A percentile compares a stretch with the other conserved stretches of the same genome.
Evolutionary conservation across 2,113 vertebrate species (phyloP).

Genomic region (Hyla sarda): DNA sequence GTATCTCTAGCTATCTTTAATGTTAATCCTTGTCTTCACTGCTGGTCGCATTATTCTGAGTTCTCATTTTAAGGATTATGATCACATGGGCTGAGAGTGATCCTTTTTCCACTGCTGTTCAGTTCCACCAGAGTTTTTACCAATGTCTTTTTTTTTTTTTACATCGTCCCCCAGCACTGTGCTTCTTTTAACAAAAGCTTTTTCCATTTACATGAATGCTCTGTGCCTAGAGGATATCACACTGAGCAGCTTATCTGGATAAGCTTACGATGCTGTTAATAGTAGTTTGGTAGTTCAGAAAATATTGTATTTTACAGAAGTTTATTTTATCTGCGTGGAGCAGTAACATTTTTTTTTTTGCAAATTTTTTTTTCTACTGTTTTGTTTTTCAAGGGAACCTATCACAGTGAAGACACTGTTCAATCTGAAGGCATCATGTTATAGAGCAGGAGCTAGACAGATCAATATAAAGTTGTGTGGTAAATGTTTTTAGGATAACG

Average conservation of each 20-base stretch:
- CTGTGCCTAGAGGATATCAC: neutral
- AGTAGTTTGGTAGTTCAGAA: neutral
- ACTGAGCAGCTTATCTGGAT: neutral
- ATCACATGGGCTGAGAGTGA: neutral
- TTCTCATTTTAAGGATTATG: neutral
- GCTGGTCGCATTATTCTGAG: neutral
- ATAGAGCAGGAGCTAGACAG: no score
- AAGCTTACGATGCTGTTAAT: neutral
- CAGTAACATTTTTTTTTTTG: neutral
- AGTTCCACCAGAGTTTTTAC: neutral
- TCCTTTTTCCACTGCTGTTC: neutral
- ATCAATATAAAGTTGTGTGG: no score
- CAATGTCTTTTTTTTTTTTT: neutral
- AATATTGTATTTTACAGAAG: neutral
- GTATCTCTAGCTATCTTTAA: neutral
- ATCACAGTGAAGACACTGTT: no score
- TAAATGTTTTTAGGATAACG: no score
- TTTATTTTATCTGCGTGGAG: neutral
- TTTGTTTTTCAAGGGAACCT: no score
- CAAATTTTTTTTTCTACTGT: neutral
- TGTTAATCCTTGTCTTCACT: neutral
- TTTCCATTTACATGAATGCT: neutral
- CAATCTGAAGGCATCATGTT: no score
- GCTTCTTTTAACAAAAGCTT: conserved; percentile 7
- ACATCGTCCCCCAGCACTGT: neutral